Percentiles rank a stretch among this genome's conserved stretches.
These are phyloP conservation scores for Limosa lapponica DNA, from an alignment of 2,797 vertebrate genomes.

Conservation along the genomic window DNA sequence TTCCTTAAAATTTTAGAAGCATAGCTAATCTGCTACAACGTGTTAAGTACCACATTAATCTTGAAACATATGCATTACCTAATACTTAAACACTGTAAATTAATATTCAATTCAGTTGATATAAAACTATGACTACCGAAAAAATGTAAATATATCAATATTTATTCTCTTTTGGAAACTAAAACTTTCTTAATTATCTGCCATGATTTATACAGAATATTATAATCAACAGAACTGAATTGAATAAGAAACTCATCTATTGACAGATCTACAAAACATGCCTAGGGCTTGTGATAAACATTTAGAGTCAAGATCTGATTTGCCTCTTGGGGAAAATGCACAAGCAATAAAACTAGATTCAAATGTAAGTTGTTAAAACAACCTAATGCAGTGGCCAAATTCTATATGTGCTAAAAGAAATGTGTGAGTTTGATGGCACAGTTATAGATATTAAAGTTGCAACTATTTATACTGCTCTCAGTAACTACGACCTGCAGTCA, in stretches of 20 bases:
- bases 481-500: neutral
- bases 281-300: neutral
- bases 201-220: neutral
- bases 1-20: neutral
- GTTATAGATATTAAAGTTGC: neutral
- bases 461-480: neutral
- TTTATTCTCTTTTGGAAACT: neutral
- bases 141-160: neutral
- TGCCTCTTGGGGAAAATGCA: neutral
- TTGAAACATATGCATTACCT: neutral
- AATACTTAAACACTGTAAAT: neutral
- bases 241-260: neutral
- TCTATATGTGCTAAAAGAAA: neutral
- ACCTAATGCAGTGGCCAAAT: neutral
- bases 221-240: neutral
- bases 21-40: neutral
- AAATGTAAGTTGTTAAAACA: neutral
- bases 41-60: neutral
- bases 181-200: slow-evolving; percentile 3
- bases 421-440: neutral
- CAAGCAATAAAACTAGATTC: neutral
- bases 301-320: neutral
- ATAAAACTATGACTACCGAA: neutral
- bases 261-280: neutral
- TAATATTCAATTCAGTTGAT: neutral